Percentiles rank a stretch among this genome's conserved stretches.
Evolutionary conservation across 2,888 invertebrate species (phyloP).

Genomic region (Cephus runcator): DNA sequence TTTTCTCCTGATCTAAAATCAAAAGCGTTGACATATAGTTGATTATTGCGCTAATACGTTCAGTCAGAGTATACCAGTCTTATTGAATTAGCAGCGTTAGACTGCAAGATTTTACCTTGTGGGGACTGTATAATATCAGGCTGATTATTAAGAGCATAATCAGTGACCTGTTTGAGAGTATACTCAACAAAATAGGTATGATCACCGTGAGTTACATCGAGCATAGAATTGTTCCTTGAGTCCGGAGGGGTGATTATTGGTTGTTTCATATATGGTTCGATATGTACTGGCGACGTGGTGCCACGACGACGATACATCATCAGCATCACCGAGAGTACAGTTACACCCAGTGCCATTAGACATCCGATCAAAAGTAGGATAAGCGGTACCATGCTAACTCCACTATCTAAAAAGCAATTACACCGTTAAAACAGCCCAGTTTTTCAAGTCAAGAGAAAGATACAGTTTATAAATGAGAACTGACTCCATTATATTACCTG

Average conservation of each 20-base stretch:
- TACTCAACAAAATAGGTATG: constrained; percentile 88
- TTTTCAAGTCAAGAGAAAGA: neutral
- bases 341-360: constrained; percentile 74
- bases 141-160: constrained; percentile 67
- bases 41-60: neutral
- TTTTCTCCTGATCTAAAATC: constrained; percentile 57
- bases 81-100: neutral
- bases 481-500: constrained; percentile 75
- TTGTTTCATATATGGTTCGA: constrained; percentile 64
- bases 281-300: constrained; percentile 62
- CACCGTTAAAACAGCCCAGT: neutral
- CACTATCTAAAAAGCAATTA: constrained; percentile 68
- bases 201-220: constrained; percentile 84
- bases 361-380: constrained; percentile 77
- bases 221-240: constrained; percentile 70
- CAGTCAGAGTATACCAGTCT: neutral
- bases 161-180: constrained; percentile 74
- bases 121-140: constrained; percentile 86
- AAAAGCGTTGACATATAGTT: neutral
- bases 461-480: neutral
- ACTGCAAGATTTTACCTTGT: constrained; percentile 56
- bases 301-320: constrained; percentile 74
- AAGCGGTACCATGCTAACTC: constrained; percentile 78
- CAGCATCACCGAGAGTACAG: constrained; percentile 73
- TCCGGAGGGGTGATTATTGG: constrained; percentile 64